Evolutionary conservation across 2,113 vertebrate genomes (phyloP).

Genomic region (Cheilinus undulatus): DNA sequence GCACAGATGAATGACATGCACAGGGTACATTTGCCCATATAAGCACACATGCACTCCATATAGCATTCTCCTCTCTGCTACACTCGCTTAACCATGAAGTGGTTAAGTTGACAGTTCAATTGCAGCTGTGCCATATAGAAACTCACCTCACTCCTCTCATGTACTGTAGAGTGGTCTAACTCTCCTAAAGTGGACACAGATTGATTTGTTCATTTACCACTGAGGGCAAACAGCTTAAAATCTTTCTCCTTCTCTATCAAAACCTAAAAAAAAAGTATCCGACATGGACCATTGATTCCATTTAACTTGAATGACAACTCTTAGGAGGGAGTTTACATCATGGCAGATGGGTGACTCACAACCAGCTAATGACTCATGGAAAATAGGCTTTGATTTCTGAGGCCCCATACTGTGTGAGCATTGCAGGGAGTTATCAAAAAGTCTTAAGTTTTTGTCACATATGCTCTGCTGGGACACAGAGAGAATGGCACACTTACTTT

Average conservation of each 20-base stretch:
- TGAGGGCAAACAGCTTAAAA: conserved; percentile 33
- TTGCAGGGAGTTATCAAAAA: conserved; percentile 58
- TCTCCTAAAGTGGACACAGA: conserved; percentile 59
- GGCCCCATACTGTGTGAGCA: conserved; percentile 67
- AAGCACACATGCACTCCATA: conserved; percentile 20
- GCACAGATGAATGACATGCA: conserved; percentile 17
- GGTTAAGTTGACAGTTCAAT: conserved; percentile 80
- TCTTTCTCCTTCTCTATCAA: conserved; percentile 32
- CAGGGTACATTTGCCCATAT: conserved; percentile 7
- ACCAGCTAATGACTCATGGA: conserved; percentile 60
- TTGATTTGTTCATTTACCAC: conserved; percentile 56
- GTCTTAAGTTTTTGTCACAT: conserved; percentile 53
- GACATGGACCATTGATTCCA: conserved; percentile 56
- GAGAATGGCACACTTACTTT: conserved; percentile 30
- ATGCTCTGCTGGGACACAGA: conserved; percentile 42
- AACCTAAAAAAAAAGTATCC: conserved; percentile 32
- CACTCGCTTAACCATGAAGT: conserved; percentile 76
- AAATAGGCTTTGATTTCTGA: conserved; percentile 60
- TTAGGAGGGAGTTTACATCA: conserved; percentile 45
- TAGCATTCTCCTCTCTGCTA: conserved; percentile 47
- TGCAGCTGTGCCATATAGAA: conserved; percentile 51
- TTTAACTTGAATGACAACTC: conserved; percentile 60
- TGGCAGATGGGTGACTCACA: conserved; percentile 67
- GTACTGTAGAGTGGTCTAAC: conserved; percentile 40
- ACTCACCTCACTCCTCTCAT: conserved; percentile 38